phyloP scores from a whole-genome alignment of 2,888 invertebrate genomes.

The Tuberolachnus salignus region DNA sequence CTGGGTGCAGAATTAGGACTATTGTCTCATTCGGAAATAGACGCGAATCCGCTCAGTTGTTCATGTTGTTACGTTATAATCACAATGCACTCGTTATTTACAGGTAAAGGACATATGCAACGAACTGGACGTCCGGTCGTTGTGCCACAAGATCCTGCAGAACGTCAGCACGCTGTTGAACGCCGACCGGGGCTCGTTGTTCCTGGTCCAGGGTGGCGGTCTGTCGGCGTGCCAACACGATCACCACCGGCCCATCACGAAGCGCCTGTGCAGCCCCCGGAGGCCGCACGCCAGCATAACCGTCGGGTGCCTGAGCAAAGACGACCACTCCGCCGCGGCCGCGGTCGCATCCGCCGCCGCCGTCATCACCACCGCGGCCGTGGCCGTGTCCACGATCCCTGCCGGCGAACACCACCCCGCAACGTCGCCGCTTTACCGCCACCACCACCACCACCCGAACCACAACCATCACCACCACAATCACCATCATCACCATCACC shows the following conservation, averaged over 20 bases:
- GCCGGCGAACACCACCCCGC: constrained; percentile 37
- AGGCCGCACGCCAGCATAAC: constrained; percentile 46
- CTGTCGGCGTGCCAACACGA: constrained; percentile 60
- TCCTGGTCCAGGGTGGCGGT: constrained; percentile 80
- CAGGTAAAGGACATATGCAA: constrained; percentile 95
- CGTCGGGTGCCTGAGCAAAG: constrained; percentile 47
- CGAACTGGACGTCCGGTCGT: constrained; percentile 88
- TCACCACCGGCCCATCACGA: constrained; percentile 20
- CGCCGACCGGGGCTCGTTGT: constrained; percentile 90
- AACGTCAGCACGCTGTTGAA: constrained; percentile 91
- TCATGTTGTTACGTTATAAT: too few relatives aligned
- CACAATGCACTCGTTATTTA: too few relatives aligned
- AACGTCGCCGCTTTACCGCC: background rate
- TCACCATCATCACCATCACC: constrained; percentile 23
- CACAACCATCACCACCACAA: background rate
- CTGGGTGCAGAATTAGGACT: too few relatives aligned
- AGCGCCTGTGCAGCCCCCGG: constrained; percentile 42
- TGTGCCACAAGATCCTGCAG: constrained; percentile 94
- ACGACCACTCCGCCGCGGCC: constrained; percentile 41
- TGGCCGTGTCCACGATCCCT: background rate
- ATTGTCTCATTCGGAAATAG: too few relatives aligned
- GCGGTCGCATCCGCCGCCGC: background rate
- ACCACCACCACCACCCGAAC: constrained; percentile 6
- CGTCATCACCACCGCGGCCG: background rate
- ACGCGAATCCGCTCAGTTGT: too few relatives aligned